phyloP scores from a whole-genome alignment of 2,888 invertebrate species.

The Erebia palarica region DNA sequence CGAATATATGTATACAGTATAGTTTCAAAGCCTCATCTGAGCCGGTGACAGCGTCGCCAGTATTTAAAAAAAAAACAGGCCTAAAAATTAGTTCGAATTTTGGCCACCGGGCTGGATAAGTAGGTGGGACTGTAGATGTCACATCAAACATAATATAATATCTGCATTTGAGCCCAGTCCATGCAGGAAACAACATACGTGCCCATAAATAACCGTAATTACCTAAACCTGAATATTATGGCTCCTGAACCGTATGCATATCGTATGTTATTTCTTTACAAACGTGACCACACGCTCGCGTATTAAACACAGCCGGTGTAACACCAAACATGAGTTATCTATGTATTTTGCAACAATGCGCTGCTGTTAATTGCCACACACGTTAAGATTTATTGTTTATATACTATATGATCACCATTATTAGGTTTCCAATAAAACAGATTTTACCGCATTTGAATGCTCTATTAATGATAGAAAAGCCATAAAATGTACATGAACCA shows the following conservation, averaged over 20 bases:
- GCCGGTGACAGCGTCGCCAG: too few species aligned
- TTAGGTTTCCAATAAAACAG: conserved; percentile 8
- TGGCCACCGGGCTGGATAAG: too few species aligned
- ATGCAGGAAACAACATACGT: neutral
- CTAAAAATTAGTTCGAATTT: too few species aligned
- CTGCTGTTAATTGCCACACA: conserved; percentile 8
- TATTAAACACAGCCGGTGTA: conserved; percentile 3
- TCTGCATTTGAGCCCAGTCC: too few species aligned
- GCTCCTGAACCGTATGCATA: neutral
- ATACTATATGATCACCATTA: neutral
- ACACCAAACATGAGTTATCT: conserved; percentile 2
- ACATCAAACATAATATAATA: too few species aligned
- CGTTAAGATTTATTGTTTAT: neutral
- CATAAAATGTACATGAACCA: too few species aligned
- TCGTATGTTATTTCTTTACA: conserved; percentile 9
- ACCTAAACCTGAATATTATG: neutral
- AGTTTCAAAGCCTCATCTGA: too few species aligned
- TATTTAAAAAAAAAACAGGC: too few species aligned
- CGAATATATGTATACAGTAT: too few species aligned
- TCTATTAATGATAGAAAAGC: too few species aligned
- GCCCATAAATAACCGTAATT: neutral
- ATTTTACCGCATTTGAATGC: neutral
- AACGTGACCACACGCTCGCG: conserved; percentile 5
- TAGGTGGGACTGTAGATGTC: too few species aligned
- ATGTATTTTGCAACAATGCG: neutral